These are phyloP conservation scores for Sphenopsis melanotis DNA, from an alignment of 2,797 vertebrate species.

Conservation along the genomic window DNA sequence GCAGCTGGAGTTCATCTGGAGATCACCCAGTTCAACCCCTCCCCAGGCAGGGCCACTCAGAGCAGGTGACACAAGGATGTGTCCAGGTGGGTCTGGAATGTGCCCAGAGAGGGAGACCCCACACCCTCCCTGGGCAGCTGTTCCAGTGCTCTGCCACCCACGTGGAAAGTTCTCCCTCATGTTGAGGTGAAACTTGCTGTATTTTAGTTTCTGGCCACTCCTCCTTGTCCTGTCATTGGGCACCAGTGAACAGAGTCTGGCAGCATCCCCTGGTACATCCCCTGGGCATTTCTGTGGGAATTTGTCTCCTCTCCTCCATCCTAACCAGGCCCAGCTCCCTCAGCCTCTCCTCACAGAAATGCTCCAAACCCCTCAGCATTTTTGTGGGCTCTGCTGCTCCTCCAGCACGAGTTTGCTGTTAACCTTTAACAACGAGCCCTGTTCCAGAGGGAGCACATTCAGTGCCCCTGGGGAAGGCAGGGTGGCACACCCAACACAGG, in stretches of 20 bases:
- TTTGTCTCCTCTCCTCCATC: background rate
- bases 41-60: background rate
- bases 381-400: background rate
- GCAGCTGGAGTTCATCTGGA: background rate
- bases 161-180: accelerated
- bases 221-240: background rate
- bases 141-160: background rate
- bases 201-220: background rate
- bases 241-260: background rate
- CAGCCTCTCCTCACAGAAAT: background rate
- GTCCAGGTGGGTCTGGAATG: background rate
- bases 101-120: background rate
- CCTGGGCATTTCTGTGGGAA: no score
- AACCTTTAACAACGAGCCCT: accelerated
- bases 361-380: background rate
- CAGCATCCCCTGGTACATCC: background rate
- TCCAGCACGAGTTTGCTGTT: background rate
- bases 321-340: background rate
- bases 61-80: background rate
- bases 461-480: background rate
- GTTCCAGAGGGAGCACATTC: background rate
- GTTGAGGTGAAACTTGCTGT: background rate
- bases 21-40: accelerated
- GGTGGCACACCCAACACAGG: background rate
- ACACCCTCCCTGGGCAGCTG: background rate